Percentiles rank a stretch among this genome's conserved stretches.
Evolutionary conservation across 1,140 invertebrate genomes (phyloP).

Genomic region (Chrysoperla carnea): DNA sequence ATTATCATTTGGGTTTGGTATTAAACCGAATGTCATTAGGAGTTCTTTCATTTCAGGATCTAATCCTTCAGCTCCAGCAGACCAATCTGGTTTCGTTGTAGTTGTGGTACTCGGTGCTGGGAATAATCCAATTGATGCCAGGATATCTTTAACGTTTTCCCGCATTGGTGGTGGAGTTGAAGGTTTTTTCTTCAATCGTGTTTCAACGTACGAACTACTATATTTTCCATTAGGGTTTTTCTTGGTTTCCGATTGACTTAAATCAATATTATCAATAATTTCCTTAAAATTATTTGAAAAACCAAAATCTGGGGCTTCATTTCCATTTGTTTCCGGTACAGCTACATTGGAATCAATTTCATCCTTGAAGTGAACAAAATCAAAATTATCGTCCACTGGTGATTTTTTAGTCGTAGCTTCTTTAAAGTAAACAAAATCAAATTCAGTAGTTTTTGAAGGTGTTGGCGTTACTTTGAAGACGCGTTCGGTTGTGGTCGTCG

Average conservation of each 20-base stretch:
- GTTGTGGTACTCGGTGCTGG: constrained; percentile 8
- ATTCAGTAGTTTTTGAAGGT: background rate
- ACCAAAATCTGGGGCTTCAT: constrained; percentile 5
- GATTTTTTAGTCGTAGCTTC: constrained; percentile 1
- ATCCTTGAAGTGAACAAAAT: too few species aligned
- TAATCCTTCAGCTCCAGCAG: constrained; percentile 19
- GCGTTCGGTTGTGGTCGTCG: too few species aligned
- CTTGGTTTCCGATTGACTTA: constrained; percentile 1
- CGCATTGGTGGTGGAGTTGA: too few species aligned
- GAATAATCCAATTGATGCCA: constrained; percentile 10
- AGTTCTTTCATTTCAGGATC: constrained; percentile 25
- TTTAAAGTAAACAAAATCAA: too few species aligned
- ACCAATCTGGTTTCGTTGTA: constrained; percentile 12
- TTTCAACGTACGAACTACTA: constrained; percentile 1
- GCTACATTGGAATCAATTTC: too few species aligned
- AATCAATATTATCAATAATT: constrained; percentile 8
- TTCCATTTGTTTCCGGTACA: background rate
- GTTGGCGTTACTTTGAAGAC: background rate
- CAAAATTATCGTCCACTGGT: constrained; percentile 1
- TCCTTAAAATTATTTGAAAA: constrained; percentile 13
- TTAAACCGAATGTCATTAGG: constrained; percentile 22
- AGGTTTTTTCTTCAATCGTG: background rate
- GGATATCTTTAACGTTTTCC: constrained; percentile 9
- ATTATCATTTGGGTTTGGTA: constrained; percentile 12
- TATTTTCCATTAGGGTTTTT: constrained; percentile 1